phyloP scores from a whole-genome alignment of 2,888 invertebrate species.

The Eupithecia vulgata region DNA sequence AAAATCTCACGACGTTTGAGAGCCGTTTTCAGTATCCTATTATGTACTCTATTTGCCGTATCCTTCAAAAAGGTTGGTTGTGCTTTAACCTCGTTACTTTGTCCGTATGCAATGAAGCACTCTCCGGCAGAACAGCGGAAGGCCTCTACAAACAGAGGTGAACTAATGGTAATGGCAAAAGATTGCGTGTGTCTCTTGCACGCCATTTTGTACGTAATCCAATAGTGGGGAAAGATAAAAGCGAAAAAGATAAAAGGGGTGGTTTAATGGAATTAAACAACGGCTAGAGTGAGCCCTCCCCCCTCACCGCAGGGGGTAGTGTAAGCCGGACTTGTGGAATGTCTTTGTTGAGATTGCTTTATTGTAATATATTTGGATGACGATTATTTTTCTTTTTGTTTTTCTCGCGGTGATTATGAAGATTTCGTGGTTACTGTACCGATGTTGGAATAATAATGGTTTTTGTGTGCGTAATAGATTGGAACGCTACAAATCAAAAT shows the following conservation, averaged over 20 bases:
- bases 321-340: constrained; percentile 78
- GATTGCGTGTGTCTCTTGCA: constrained; percentile 79
- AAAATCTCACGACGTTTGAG: neutral
- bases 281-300: constrained; percentile 53
- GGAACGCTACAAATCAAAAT: neutral
- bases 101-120: constrained; percentile 45
- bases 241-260: constrained; percentile 81
- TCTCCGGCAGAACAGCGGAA: constrained; percentile 47
- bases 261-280: constrained; percentile 84
- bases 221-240: constrained; percentile 81
- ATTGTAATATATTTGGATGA: constrained; percentile 62
- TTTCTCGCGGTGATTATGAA: constrained; percentile 53
- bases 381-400: constrained; percentile 54
- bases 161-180: constrained; percentile 67
- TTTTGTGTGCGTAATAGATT: constrained; percentile 1
- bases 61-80: constrained; percentile 8
- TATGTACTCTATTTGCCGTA: neutral
- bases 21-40: constrained; percentile 1
- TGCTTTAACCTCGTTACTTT: constrained; percentile 25
- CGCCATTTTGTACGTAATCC: constrained; percentile 80
- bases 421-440: constrained; percentile 46
- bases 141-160: constrained; percentile 64
- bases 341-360: constrained; percentile 75
- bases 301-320: constrained; percentile 51
- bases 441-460: constrained; percentile 37